Conservation (phyloP, 2,797 vertebrate species). For the Triplophysa bombifrons region DNA sequence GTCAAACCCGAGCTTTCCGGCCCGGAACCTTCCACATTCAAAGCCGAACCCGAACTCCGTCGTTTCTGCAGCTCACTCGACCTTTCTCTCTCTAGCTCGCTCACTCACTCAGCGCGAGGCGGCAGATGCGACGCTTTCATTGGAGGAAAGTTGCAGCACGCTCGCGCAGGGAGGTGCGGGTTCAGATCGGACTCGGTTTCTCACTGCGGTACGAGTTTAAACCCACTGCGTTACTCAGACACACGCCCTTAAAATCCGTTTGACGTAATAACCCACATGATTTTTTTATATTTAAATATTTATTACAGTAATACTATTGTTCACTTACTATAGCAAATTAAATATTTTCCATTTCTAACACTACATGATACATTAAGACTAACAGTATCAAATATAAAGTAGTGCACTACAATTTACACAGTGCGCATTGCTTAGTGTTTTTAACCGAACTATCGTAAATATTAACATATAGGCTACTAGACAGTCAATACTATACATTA, state of each 20-base stretch:
- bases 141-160: constrained; percentile 51
- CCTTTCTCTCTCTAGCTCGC: constrained; percentile 11
- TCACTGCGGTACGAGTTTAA: constrained; percentile 27
- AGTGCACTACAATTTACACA: too few relatives aligned
- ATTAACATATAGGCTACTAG: too few relatives aligned
- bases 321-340: too few relatives aligned
- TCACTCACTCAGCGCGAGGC: background rate
- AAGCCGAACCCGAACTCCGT: background rate
- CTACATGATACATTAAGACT: too few relatives aligned
- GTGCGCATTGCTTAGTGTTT: too few relatives aligned
- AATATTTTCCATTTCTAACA: too few relatives aligned
- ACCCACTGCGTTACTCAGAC: background rate
- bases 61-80: constrained; percentile 13
- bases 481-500: too few relatives aligned
- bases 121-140: constrained; percentile 27
- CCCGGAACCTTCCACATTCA: constrained; percentile 31
- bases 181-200: background rate
- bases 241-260: background rate
- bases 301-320: too few relatives aligned
- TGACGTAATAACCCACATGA: too few relatives aligned
- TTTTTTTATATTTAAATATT: too few relatives aligned
- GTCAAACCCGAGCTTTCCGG: constrained; percentile 62
- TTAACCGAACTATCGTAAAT: too few relatives aligned
- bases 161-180: constrained; percentile 35
- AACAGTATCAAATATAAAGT: too few relatives aligned